Percentiles rank a stretch among this genome's conserved stretches.
Evolutionary conservation across 2,888 invertebrate genomes (phyloP).

Genomic region (Sturmia bella): DNA sequence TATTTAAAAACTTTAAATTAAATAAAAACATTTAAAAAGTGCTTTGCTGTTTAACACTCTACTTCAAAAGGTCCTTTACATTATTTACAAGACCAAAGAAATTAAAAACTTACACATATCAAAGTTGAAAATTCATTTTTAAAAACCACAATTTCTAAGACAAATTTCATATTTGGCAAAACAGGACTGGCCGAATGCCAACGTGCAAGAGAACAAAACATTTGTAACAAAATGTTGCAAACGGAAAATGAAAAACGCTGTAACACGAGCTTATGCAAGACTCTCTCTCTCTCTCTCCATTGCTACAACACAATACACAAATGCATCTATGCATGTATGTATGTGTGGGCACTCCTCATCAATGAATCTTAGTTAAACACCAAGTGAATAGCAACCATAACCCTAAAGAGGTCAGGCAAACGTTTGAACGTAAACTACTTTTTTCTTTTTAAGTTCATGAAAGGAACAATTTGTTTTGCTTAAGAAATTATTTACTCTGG

Average conservation of each 20-base stretch:
- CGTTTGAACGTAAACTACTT: no score
- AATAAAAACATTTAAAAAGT: background rate
- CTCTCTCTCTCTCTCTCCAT: background rate
- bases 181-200: conserved; percentile 52
- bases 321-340: no score
- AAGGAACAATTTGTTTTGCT: conserved; percentile 1
- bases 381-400: no score
- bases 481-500: conserved; percentile 5
- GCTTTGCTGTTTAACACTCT: background rate
- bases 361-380: no score
- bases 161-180: conserved; percentile 54
- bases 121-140: conserved; percentile 27
- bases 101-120: background rate
- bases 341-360: no score
- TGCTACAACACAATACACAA: background rate
- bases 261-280: background rate
- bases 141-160: conserved; percentile 55
- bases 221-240: conserved; percentile 17
- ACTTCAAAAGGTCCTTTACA: background rate
- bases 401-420: no score
- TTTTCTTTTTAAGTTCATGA: background rate
- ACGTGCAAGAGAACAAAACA: conserved; percentile 7
- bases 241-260: background rate
- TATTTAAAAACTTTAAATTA: no score
- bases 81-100: conserved; percentile 11